Evolutionary conservation across 2,888 invertebrate genomes (phyloP).

Genomic region (Lysandra coridon): DNA sequence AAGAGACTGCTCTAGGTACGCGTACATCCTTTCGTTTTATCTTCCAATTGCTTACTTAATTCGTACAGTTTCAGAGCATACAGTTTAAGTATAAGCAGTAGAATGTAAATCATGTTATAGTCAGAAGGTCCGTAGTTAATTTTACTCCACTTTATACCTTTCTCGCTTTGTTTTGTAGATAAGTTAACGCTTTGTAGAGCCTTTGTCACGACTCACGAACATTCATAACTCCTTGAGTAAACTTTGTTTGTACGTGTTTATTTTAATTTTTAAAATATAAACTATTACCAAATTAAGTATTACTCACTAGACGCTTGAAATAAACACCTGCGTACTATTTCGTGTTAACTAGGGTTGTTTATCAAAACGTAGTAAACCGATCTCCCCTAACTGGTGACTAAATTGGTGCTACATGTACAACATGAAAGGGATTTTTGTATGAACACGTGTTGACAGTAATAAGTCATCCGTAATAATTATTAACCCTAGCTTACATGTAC

Average conservation of each 20-base stretch:
- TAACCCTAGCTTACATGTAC: slow-evolving; percentile 2
- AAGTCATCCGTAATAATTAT: slow-evolving; percentile 11
- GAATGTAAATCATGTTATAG: background rate
- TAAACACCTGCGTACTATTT: background rate
- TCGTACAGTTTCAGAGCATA: background rate
- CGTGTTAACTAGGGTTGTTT: slow-evolving; percentile 3
- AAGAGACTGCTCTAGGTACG: background rate
- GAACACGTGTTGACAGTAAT: slow-evolving; percentile 3
- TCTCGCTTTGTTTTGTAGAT: background rate
- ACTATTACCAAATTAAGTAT: background rate
- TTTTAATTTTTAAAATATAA: background rate
- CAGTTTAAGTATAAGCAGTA: background rate
- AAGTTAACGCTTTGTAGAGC: background rate
- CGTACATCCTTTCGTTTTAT: background rate
- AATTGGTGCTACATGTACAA: background rate
- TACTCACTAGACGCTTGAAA: background rate
- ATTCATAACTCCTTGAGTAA: background rate
- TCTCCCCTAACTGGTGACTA: slow-evolving; percentile 6
- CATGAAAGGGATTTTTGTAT: slow-evolving; percentile 22
- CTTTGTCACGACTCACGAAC: background rate
- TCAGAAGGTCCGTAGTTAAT: too few species aligned
- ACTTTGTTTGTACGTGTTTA: background rate
- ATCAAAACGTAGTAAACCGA: slow-evolving; percentile 3
- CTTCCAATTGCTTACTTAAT: background rate
- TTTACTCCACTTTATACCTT: background rate